Evolutionary conservation across 2,888 invertebrate species (phyloP), one percentile per base, ranked within the genome.

Genomic region (Cryptops parisi): DNA sequence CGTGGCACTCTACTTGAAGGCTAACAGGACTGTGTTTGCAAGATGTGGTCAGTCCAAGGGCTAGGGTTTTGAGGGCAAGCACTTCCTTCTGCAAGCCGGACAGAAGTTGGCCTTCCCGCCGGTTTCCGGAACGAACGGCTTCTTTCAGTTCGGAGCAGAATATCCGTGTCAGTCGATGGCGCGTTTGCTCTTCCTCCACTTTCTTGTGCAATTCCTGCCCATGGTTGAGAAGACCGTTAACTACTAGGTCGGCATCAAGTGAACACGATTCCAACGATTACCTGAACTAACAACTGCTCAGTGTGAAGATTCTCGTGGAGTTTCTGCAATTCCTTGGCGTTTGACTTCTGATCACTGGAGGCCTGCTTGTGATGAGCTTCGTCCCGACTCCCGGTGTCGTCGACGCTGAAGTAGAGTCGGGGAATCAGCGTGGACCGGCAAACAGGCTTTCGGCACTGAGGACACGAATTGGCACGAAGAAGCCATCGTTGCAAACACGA

Each of bases 251-350:
- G 15, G 33, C 33, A n/a, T n/a, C n/a, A 33, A 33, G 33, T 33
- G 9, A 33, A 15, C 15, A 33, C 33, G 33, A 33, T 33, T 33
- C 6, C 15, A 15, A 15, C 9, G 6, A 15, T 33, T 15, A 33
- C 48, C 21, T 48, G 23, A n/a, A 21, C 48, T 21, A 48, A 15
- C n/a, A 23, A 22, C 21, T 23, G 17, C 9, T 48, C 48, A 4
- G 19, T 24, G 57, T 57, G 40, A 49, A 54, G 24, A 25, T 50
- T 38, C 53, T 53, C 43, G 41, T 50, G 21, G 47, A 53, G 48
- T 40, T 25, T 21, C 49, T 48, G n/a, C 51, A 51, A 47, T 44
- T 47, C 48, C 21, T 27, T 38, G n/a, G 47, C 47, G 15, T 22
- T 22, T 24, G 44, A 44, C n/a, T n/a, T n/a, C 33, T 33, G 9